Evolutionary conservation across 2,113 vertebrate genomes (phyloP).

Genomic region (Oryzias melastigma): DNA sequence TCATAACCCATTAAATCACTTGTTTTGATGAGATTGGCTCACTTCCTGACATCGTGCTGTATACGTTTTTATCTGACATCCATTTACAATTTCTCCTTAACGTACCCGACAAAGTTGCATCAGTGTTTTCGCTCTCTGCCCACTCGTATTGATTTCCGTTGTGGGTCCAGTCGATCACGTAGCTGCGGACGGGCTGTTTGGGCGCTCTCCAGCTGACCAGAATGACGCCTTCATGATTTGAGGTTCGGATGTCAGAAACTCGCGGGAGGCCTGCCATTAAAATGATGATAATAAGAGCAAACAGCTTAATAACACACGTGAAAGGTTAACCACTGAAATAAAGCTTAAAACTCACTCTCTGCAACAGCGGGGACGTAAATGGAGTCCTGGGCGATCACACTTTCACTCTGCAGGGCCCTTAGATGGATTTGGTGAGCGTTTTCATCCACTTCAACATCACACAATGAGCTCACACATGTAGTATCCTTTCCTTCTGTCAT

Average conservation of each 20-base stretch:
- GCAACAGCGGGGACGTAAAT: conserved; percentile 56
- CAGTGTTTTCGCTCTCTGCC: conserved; percentile 45
- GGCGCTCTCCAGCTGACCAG: conserved; percentile 56
- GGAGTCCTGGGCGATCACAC: conserved; percentile 17
- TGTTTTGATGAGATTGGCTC: neutral
- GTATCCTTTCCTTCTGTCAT: neutral
- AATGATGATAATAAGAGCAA: neutral
- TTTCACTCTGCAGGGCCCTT: conserved; percentile 1
- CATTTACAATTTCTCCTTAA: neutral
- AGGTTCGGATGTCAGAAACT: conserved; percentile 40
- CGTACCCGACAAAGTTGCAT: conserved; percentile 52
- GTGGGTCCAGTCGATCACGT: conserved; percentile 66
- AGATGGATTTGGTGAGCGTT: conserved; percentile 45
- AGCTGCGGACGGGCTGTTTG: conserved; percentile 29
- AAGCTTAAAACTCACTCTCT: conserved; percentile 50
- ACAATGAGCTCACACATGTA: conserved; percentile 4
- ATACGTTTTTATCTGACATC: neutral
- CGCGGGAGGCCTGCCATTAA: conserved; percentile 40
- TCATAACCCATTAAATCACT: neutral
- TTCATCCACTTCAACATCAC: conserved; percentile 34
- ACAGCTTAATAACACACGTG: neutral
- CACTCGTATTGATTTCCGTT: conserved; percentile 48
- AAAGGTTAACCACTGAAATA: conserved; percentile 7
- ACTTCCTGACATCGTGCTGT: neutral
- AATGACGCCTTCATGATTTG: conserved; percentile 3